phyloP scores from a whole-genome alignment of 1,140 invertebrate species.

The Leguminivora glycinivorella region DNA sequence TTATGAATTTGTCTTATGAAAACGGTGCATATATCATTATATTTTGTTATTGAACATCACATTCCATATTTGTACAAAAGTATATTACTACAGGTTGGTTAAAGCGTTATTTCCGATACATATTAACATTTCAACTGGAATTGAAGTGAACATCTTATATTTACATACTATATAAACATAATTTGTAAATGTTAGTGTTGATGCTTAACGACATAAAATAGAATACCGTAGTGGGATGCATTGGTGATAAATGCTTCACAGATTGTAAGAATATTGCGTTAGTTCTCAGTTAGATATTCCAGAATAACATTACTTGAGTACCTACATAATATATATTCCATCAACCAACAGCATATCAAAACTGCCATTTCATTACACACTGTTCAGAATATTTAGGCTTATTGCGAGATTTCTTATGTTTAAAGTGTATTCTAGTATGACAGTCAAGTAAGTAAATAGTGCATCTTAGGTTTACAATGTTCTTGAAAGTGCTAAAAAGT shows the following conservation, averaged over 20 bases:
- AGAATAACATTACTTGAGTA: not conserved
- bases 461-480: not conserved
- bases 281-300: not conserved
- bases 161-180: constrained; percentile 8
- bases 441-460: not conserved
- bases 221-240: not conserved
- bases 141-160: constrained; percentile 35
- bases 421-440: not conserved
- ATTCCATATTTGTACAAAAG: constrained; percentile 69
- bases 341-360: not conserved
- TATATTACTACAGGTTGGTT: constrained; percentile 32
- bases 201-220: constrained; percentile 3
- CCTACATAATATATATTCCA: not conserved
- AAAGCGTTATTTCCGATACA: constrained; percentile 36
- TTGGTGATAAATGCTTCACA: not conserved
- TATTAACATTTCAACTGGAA: constrained; percentile 50
- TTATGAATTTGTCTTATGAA: constrained; percentile 45
- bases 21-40: constrained; percentile 39
- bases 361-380: not conserved
- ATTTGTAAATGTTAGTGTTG: constrained; percentile 24
- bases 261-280: not conserved
- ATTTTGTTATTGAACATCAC: constrained; percentile 54
- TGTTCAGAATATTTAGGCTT: not conserved
- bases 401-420: constrained; percentile 4
- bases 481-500: not conserved